Evolutionary conservation across 2,888 invertebrate species (phyloP).

Genomic region (Rhagophthalmus giganteus): DNA sequence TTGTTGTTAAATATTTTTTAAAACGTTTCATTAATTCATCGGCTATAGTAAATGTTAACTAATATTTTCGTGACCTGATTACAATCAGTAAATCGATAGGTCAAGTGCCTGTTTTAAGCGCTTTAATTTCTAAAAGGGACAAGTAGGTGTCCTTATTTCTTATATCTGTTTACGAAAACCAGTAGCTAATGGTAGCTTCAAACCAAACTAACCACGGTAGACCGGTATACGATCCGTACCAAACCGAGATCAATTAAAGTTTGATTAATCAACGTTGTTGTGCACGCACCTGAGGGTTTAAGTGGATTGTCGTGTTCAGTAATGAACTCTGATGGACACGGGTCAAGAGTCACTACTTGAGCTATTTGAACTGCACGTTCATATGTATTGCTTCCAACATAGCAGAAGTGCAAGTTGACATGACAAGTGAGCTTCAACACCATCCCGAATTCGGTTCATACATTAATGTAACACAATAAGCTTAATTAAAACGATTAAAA

Average conservation of each 20-base stretch:
- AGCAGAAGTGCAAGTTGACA: slow-evolving; percentile 19
- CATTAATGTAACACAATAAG: slow-evolving; percentile 8
- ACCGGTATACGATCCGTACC: slow-evolving; percentile 25
- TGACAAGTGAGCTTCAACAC: slow-evolving; percentile 14
- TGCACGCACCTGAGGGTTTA: slow-evolving; percentile 46
- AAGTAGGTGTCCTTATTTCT: too few species aligned
- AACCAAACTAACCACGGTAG: slow-evolving; percentile 21
- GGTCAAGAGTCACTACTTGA: slow-evolving; percentile 39
- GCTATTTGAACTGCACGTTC: slow-evolving; percentile 26
- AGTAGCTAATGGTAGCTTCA: slow-evolving; percentile 10
- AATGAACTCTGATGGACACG: slow-evolving; percentile 48
- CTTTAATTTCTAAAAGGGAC: slow-evolving; percentile 6
- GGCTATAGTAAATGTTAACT: neutral
- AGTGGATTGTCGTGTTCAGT: slow-evolving; percentile 49
- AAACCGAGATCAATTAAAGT: slow-evolving; percentile 43
- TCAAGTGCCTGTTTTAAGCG: too few species aligned
- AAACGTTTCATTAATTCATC: neutral
- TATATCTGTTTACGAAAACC: slow-evolving; percentile 3
- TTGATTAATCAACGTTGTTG: slow-evolving; percentile 46
- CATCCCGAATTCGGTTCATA: slow-evolving; percentile 11
- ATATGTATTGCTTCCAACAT: slow-evolving; percentile 12
- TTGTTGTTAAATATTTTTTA: too few species aligned
- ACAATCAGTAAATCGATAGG: too few species aligned
- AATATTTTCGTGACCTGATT: too few species aligned
- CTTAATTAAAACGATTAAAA: too few species aligned